A percentile compares a stretch with the other conserved stretches of the same genome.
phyloP scores from a whole-genome alignment of 1,140 invertebrate species.

The Aphaenogaster ashmeadi region DNA sequence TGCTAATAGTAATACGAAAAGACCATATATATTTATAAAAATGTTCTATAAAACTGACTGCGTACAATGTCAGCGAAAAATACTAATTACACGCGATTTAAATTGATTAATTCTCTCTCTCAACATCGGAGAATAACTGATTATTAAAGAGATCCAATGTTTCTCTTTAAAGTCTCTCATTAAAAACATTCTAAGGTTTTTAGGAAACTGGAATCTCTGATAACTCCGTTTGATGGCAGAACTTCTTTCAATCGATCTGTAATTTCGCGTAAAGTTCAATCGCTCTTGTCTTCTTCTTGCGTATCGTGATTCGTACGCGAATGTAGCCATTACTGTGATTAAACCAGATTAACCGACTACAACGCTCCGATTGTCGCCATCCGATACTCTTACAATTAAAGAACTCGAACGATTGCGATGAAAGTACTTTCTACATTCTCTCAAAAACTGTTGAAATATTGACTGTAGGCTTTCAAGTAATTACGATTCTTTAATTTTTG shows the following conservation, averaged over 20 bases:
- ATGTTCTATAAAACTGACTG: neutral
- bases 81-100: neutral
- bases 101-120: neutral
- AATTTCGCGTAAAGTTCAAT: conserved; percentile 36
- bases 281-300: conserved; percentile 17
- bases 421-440: neutral
- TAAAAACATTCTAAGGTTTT: neutral
- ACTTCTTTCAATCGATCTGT: conserved; percentile 41
- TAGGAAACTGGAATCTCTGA: conserved; percentile 63
- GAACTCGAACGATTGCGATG: conserved; percentile 12
- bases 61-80: neutral
- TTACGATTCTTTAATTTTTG: conserved; percentile 4
- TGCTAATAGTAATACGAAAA: neutral
- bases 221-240: conserved; percentile 47
- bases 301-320: conserved; percentile 33
- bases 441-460: conserved; percentile 34
- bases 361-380: conserved; percentile 31
- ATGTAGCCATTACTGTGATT: conserved; percentile 73
- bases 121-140: neutral
- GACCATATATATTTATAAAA: neutral
- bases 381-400: conserved; percentile 29
- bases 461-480: conserved; percentile 42
- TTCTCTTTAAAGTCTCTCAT: conserved; percentile 36
- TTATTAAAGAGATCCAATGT: conserved; percentile 6
- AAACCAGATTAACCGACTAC: conserved; percentile 65